Evolutionary conservation across 2,797 vertebrate genomes (phyloP).

Genomic region (Cirrhinus mrigala): DNA sequence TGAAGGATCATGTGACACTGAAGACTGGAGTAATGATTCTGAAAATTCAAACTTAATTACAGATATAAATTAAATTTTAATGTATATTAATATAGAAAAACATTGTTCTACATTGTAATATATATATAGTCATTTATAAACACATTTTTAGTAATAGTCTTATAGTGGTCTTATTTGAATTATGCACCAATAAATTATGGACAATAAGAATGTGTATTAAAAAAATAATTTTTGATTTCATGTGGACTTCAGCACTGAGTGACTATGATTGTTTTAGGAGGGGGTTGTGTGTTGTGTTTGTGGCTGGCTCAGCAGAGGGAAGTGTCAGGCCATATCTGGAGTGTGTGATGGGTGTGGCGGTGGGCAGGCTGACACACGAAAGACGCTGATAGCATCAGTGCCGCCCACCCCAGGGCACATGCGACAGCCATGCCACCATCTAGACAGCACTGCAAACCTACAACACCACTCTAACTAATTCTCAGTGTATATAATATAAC

Average conservation of each 20-base stretch:
- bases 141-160: not conserved
- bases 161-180: not conserved
- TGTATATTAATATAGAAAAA: too few species aligned
- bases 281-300: conserved; percentile 20
- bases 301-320: conserved; percentile 20
- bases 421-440: conserved; percentile 2
- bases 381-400: conserved; percentile 19
- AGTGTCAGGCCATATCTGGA: conserved; percentile 33
- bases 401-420: conserved; percentile 14
- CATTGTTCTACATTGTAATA: too few species aligned
- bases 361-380: conserved; percentile 20
- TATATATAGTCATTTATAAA: not conserved
- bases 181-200: not conserved
- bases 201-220: not conserved
- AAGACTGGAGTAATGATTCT: too few species aligned
- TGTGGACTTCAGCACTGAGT: not conserved
- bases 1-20: too few species aligned
- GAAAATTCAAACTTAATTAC: too few species aligned
- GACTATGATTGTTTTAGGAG: conserved; percentile 9
- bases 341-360: conserved; percentile 22
- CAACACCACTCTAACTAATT: not conserved
- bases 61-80: too few species aligned
- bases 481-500: not conserved
- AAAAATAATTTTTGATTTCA: not conserved
- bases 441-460: not conserved